These are phyloP conservation scores for Mycalesis mineus DNA, from an alignment of 2,888 invertebrate species.

Conservation along the genomic window DNA sequence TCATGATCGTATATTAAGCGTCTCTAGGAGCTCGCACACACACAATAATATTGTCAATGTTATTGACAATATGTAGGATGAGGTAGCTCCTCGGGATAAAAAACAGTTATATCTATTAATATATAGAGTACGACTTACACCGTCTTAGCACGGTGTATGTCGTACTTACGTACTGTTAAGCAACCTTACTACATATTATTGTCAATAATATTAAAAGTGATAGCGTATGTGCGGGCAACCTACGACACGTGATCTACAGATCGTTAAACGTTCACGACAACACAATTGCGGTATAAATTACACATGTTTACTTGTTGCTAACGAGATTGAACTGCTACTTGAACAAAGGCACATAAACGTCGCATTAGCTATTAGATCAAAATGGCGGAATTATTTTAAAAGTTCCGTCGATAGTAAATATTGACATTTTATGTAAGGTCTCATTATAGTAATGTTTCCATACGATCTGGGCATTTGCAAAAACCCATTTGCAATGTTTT, in stretches of 20 bases:
- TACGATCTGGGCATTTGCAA: neutral
- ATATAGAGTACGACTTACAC: no score
- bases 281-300: constrained; percentile 22
- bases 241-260: neutral
- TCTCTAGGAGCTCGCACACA: no score
- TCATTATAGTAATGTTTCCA: neutral
- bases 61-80: no score
- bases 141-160: no score
- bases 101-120: no score
- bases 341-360: constrained; percentile 24
- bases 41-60: no score
- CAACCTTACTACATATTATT: no score
- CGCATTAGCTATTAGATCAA: constrained; percentile 10
- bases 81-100: no score
- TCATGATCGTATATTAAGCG: no score
- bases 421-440: constrained; percentile 10
- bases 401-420: constrained; percentile 12
- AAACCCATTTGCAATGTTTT: no score
- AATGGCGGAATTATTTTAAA: constrained; percentile 13
- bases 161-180: no score
- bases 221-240: neutral
- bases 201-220: neutral
- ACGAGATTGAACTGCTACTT: constrained; percentile 2
- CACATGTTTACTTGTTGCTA: constrained; percentile 20
- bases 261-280: constrained; percentile 1